phyloP scores from a whole-genome alignment of 1,140 invertebrate species.

The Rhopalosiphum padi region DNA sequence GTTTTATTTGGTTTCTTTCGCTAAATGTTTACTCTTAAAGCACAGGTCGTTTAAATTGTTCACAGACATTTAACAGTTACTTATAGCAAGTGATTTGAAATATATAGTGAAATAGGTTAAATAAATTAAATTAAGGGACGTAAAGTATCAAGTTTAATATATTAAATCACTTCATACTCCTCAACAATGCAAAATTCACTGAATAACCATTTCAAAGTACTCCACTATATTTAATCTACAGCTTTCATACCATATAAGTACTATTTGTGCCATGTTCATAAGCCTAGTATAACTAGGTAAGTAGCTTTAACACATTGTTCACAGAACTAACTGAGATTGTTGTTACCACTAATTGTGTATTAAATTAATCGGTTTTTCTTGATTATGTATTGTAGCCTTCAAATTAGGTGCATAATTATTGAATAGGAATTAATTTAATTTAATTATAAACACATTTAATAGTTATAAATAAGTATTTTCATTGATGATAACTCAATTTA shows the following conservation, averaged over 20 bases:
- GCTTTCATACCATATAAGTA: background rate
- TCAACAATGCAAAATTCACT: background rate
- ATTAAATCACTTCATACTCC: background rate
- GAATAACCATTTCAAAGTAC: background rate
- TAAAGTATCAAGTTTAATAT: slow-evolving; percentile 7
- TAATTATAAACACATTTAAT: background rate
- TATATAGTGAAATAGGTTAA: background rate
- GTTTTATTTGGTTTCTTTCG: background rate
- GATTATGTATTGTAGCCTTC: background rate
- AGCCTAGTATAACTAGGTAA: background rate
- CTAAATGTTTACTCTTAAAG: background rate
- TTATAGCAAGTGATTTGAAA: background rate
- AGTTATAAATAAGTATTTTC: no score
- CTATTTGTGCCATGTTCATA: background rate
- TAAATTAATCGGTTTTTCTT: background rate
- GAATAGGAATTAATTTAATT: background rate
- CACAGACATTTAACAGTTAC: background rate
- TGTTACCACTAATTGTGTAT: background rate
- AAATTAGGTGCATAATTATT: no score
- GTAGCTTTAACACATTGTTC: background rate
- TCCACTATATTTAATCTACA: background rate
- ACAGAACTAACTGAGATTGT: background rate
- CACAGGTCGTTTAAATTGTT: background rate
- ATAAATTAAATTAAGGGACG: slow-evolving; percentile 2
- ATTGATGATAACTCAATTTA: background rate